These are phyloP conservation scores for Carabus problematicus DNA, from an alignment of 2,888 invertebrate genomes.

Conservation along the genomic window DNA sequence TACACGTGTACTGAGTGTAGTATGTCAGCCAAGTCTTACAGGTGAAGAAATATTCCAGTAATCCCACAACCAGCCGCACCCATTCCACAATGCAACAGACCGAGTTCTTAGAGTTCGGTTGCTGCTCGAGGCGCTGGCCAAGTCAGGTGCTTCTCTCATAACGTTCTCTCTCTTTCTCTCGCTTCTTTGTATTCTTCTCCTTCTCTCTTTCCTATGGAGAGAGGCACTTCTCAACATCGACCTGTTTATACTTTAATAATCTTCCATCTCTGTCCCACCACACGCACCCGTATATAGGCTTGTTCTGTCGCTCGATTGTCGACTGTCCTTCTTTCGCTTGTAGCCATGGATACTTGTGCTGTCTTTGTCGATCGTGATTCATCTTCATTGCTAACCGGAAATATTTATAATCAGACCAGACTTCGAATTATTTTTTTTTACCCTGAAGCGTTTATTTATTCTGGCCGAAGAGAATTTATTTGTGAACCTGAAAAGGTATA, in stretches of 20 bases:
- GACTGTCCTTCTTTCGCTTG: neutral
- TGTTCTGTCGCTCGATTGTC: too few relatives aligned
- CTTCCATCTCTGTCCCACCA: too few relatives aligned
- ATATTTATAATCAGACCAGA: constrained; percentile 5
- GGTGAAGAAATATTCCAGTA: constrained; percentile 7
- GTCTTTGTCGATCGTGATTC: constrained; percentile 1
- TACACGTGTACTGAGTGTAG: too few relatives aligned
- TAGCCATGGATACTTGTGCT: neutral
- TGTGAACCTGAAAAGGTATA: too few relatives aligned
- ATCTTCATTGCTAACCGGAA: constrained; percentile 2
- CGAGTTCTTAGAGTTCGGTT: too few relatives aligned
- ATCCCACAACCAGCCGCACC: neutral
- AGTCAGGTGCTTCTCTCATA: neutral
- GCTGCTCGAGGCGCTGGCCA: neutral
- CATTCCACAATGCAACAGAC: too few relatives aligned
- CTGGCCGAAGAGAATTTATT: neutral
- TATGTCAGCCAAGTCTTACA: neutral
- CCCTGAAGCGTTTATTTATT: neutral
- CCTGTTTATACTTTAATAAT: too few relatives aligned
- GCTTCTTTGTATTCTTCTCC: neutral
- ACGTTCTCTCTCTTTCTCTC: neutral
- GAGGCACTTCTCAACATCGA: too few relatives aligned
- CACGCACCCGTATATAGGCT: too few relatives aligned
- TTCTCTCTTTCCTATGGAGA: neutral
- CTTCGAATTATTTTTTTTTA: neutral